Evolutionary conservation across 2,797 vertebrate species (phyloP), one percentile per base, ranked within the genome.

Genomic region (Syndactyla subalaris): DNA sequence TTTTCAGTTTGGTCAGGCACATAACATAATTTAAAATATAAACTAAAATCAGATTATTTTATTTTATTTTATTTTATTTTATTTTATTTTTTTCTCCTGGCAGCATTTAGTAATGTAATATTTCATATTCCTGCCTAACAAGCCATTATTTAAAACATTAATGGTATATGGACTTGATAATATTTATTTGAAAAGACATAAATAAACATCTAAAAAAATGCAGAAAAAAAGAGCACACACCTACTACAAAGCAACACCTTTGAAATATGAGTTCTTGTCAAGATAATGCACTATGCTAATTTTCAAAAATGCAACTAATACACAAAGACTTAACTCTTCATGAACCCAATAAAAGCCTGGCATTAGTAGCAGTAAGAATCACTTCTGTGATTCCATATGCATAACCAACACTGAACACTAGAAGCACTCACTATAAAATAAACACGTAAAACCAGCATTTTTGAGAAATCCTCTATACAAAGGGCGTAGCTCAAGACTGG

Each of bases 111-210:
- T 38, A 91, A 43, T 4, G 5, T 17, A 76, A 2, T 62, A 77
- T 63, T 92, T 88, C 38, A 67, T 84, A 84, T 61, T 55, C 13
- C 41, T 59, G 32, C 36, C 65, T 68, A 83, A 67, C 32, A 91
- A 70, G 45, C 8, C 20, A 55, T 67, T 70, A 88, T 81, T 85
- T 66, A 86, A 93, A 88, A 55, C 17, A 78, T 55, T 81, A 84
- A 46, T 57, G 24, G 12, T 67, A 72, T 36, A 59, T 10, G 23
- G n/a, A 62, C 32, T 80, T 81, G 43, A 58, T 43, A 89, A 46
- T 49, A 92, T 55, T 77, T 93, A 82, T 82, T 54, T 80, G 46
- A 89, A 94, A 92, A 92, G 62, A 68, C 39, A 79, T 58, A 84
- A 89, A 84, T 67, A 91, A 88, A 79, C 14, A 73, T 9, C 49